Evolutionary conservation across 1,140 invertebrate genomes (phyloP).

Genomic region (Pollicipes pollicipes): DNA sequence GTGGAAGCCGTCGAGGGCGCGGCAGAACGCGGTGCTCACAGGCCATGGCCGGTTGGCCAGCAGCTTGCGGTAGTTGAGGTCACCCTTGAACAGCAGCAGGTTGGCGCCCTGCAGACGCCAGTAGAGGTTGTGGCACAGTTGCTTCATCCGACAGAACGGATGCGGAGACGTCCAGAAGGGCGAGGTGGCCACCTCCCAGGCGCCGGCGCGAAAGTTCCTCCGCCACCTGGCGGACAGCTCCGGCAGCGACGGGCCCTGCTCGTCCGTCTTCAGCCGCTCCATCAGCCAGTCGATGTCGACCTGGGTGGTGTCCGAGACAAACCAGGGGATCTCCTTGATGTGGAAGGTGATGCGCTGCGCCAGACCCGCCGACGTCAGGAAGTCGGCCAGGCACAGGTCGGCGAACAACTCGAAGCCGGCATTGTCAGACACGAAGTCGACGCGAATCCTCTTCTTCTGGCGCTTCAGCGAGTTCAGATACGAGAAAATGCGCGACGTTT

Average conservation of each 20-base stretch:
- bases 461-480: neutral
- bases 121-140: conserved; percentile 46
- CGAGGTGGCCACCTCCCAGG: conserved; percentile 33
- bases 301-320: conserved; percentile 71
- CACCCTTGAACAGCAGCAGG: conserved; percentile 83
- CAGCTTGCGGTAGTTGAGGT: conserved; percentile 89
- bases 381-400: conserved; percentile 73
- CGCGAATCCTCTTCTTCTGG: conserved; percentile 21
- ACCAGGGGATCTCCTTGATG: conserved; percentile 87
- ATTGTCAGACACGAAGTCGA: conserved; percentile 81
- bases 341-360: conserved; percentile 59
- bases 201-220: conserved; percentile 30
- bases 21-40: conserved; percentile 43
- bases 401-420: conserved; percentile 80
- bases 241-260: conserved; percentile 65
- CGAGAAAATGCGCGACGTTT: conserved; percentile 39
- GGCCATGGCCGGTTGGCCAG: conserved; percentile 74
- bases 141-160: conserved; percentile 58
- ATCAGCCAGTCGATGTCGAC: conserved; percentile 64
- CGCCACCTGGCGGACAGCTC: conserved; percentile 37
- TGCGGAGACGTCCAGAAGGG: conserved; percentile 76
- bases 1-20: conserved; percentile 57
- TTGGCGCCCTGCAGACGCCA: conserved; percentile 43
- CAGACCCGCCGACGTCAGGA: conserved; percentile 46
- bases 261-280: conserved; percentile 83